phyloP scores from a whole-genome alignment of 2,888 invertebrate genomes.

The Erpobdella octoculata region DNA sequence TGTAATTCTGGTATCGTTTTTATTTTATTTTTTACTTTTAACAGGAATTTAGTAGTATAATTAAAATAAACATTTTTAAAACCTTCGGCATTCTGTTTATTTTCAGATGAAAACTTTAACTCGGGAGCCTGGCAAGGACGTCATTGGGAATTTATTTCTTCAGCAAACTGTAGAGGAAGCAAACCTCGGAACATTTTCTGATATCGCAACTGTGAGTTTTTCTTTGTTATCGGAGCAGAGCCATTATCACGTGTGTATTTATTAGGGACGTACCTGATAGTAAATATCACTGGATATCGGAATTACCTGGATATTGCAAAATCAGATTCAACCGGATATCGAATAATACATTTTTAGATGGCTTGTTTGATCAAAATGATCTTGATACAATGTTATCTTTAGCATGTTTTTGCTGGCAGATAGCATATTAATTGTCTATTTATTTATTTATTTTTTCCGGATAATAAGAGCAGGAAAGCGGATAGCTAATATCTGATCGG shows the following conservation, averaged over 20 bases:
- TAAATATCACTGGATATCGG: not conserved
- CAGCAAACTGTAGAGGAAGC: constrained; percentile 13
- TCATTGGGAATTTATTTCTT: constrained; percentile 14
- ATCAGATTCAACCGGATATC: not conserved
- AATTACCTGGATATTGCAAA: not conserved
- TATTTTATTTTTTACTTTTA: too few species aligned
- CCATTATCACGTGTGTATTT: not conserved
- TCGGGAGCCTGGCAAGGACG: constrained; percentile 18
- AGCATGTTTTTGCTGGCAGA: too few species aligned
- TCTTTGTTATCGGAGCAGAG: not conserved
- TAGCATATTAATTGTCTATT: too few species aligned
- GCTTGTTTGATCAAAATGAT: too few species aligned
- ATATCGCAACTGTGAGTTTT: constrained; percentile 8
- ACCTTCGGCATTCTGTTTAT: too few species aligned
- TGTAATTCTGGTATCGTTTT: too few species aligned
- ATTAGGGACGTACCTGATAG: not conserved
- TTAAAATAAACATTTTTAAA: too few species aligned
- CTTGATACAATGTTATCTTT: too few species aligned
- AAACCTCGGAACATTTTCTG: not conserved
- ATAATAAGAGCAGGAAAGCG: too few species aligned
- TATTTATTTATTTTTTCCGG: too few species aligned
- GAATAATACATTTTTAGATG: not conserved
- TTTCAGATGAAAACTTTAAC: constrained; percentile 16
- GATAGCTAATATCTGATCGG: too few species aligned
- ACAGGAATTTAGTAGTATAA: too few species aligned